These are phyloP conservation scores for Drosophila nr. perissopoda DNA, from an alignment of 2,888 invertebrate genomes.

Conservation along the genomic window DNA sequence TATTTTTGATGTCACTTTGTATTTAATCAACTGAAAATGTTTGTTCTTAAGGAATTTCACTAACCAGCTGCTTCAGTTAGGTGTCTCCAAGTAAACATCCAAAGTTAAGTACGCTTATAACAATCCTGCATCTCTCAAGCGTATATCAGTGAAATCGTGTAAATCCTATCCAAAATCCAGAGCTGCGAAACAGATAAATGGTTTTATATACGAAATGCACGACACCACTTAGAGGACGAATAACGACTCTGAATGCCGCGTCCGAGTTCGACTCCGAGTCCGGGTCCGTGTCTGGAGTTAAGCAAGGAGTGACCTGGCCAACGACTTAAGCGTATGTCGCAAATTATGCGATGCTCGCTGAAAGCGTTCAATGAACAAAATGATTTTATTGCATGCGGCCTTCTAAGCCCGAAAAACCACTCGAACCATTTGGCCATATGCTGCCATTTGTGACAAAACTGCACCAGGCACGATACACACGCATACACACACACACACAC, in stretches of 20 bases:
- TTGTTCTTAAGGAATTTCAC: not conserved
- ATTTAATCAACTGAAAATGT: not conserved
- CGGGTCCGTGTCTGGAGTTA: constrained; percentile 4
- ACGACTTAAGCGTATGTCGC: constrained; percentile 76
- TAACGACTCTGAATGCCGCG: not conserved
- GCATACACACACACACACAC: not conserved
- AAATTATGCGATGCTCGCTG: constrained; percentile 65
- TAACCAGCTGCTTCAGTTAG: not conserved
- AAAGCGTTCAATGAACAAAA: constrained; percentile 80
- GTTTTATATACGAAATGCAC: constrained; percentile 67
- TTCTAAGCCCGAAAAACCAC: constrained; percentile 56
- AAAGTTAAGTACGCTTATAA: not conserved
- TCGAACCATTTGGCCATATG: constrained; percentile 80
- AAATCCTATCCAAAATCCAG: constrained; percentile 46
- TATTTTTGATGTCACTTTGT: not conserved
- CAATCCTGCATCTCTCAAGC: not conserved
- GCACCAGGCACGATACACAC: constrained; percentile 56
- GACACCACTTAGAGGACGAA: constrained; percentile 30
- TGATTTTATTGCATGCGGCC: constrained; percentile 82
- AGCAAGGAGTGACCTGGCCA: constrained; percentile 41
- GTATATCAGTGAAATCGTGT: constrained; percentile 1
- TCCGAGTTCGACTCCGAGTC: not conserved
- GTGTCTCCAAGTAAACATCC: not conserved
- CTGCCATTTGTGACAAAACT: constrained; percentile 77
- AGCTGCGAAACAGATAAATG: constrained; percentile 77